Conservation (phyloP, 2,797 vertebrate species). For the Eleutherodactylus coqui region DNA sequence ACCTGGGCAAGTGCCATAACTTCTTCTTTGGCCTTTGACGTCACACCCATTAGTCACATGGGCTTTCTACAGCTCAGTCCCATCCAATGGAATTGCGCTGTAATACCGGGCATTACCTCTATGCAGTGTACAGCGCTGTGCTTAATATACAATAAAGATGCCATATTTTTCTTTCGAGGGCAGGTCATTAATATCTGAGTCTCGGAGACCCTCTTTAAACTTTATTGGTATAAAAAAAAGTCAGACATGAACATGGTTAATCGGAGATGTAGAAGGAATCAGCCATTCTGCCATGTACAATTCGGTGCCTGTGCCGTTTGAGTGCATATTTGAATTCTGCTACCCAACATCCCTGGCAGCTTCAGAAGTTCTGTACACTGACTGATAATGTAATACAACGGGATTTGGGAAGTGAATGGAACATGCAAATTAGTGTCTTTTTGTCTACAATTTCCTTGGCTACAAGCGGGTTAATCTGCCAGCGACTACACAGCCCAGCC, state of each 20-base stretch:
- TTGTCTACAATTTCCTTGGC: constrained; percentile 39
- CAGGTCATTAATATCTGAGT: too few relatives aligned
- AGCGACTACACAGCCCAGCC: constrained; percentile 70
- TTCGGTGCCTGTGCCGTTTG: neutral
- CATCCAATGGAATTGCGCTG: too few relatives aligned
- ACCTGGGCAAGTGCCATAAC: too few relatives aligned
- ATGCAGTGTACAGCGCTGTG: too few relatives aligned
- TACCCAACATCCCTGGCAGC: constrained; percentile 41
- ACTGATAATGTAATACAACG: constrained; percentile 40
- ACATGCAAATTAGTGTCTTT: constrained; percentile 47
- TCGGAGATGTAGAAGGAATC: neutral
- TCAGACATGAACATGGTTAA: neutral
- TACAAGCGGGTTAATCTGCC: constrained; percentile 67
- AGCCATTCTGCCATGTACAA: neutral
- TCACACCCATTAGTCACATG: too few relatives aligned
- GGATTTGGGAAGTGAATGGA: constrained; percentile 49
- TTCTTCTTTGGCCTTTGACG: too few relatives aligned
- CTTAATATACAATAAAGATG: too few relatives aligned
- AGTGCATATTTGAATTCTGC: constrained; percentile 19
- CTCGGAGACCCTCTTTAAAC: neutral
- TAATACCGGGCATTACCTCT: too few relatives aligned
- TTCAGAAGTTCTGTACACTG: constrained; percentile 29
- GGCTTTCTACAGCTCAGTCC: too few relatives aligned
- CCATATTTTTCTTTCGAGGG: too few relatives aligned
- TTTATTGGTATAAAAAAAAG: too few relatives aligned